These are phyloP conservation scores for Desoria tigrina DNA, from an alignment of 2,888 invertebrate species.

Conservation along the genomic window DNA sequence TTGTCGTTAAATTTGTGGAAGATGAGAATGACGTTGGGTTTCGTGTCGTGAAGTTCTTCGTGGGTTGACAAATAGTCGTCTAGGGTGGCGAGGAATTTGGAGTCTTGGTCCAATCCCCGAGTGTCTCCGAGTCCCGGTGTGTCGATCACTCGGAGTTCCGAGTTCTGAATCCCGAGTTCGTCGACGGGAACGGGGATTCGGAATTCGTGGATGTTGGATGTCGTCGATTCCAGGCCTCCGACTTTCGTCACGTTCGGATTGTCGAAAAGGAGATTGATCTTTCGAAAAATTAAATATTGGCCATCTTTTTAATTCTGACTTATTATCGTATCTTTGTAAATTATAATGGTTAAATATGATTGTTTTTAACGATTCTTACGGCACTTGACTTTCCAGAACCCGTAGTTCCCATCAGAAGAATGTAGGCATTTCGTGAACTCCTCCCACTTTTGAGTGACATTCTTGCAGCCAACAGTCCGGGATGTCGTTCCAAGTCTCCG, in stretches of 20 bases:
- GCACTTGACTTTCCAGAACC: slow-evolving; percentile 41
- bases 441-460: slow-evolving; percentile 21
- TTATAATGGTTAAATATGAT: too few relatives aligned
- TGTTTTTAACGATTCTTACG: too few relatives aligned
- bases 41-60: slow-evolving; percentile 23
- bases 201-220: slow-evolving; percentile 22
- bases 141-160: slow-evolving; percentile 36
- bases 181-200: slow-evolving; percentile 29
- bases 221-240: slow-evolving; percentile 14
- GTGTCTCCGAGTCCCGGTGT: slow-evolving; percentile 38
- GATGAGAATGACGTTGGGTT: slow-evolving; percentile 27
- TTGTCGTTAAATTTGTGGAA: slow-evolving; percentile 22
- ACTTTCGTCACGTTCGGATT: slow-evolving; percentile 4
- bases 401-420: slow-evolving; percentile 35
- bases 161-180: slow-evolving; percentile 31
- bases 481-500: slow-evolving; percentile 18
- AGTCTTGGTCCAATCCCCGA: slow-evolving; percentile 20
- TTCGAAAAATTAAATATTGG: too few relatives aligned
- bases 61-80: slow-evolving; percentile 20
- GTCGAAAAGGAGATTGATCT: too few relatives aligned
- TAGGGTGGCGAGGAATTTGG: slow-evolving; percentile 19
- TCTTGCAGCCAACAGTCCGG: slow-evolving; percentile 29
- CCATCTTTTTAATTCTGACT: too few relatives aligned
- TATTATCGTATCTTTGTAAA: too few relatives aligned
- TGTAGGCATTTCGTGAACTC: too few relatives aligned